Base-by-base conservation (phyloP, 2,797 vertebrate species). In the Adrianichthys oophorus region DNA sequence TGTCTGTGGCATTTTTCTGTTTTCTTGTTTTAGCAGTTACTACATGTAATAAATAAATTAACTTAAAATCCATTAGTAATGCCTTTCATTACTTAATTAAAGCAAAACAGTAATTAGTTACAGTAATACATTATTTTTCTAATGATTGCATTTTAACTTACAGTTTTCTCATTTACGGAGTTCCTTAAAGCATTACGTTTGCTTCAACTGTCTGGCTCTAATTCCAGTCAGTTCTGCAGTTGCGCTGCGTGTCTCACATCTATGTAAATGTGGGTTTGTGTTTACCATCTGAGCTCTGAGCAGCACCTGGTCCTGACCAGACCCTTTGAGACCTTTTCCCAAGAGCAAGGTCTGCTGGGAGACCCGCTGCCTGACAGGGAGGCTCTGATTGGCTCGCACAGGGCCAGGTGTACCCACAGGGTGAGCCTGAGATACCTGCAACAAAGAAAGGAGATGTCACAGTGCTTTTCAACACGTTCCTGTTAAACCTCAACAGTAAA, bases 281-380 rank as follows among this genome's bases (percentile, higher is more conserved):
- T 91, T 93, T 89, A 99, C 96, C 96, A 98, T 98, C 87, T 98
- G 95, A 85, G 96, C 96, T 83, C 95, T 89, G 0, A 98, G 95
- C 76, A 98, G 95, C 94, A 98, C 96, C 69, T 98, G 96, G 83
- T 95, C 95, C 81, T 95, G 96, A 62, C 94, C 95, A 18, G 95
- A 90, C 75, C 92, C 95, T 72, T 93, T 92, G 76, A 95, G 94
- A 76, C 93, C 93, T 82, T 95, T 96, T 70, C 96, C 96, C 59
- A 98, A 85, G 72, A 98, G 90, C 93, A 98, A 88, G 1, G 96
- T 92, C 91, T 98, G 95, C 76, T 96, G 96, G 80, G 95, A 95
- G 68, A 98, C 76, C 72, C 85, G 83, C 50, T 85, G 86, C 54
- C 93, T 92, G 83, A 93, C 90, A 59, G 93, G 93, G 24, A 91